Base-by-base conservation (phyloP, 2,113 vertebrate species). In the Grus americana region DNA sequence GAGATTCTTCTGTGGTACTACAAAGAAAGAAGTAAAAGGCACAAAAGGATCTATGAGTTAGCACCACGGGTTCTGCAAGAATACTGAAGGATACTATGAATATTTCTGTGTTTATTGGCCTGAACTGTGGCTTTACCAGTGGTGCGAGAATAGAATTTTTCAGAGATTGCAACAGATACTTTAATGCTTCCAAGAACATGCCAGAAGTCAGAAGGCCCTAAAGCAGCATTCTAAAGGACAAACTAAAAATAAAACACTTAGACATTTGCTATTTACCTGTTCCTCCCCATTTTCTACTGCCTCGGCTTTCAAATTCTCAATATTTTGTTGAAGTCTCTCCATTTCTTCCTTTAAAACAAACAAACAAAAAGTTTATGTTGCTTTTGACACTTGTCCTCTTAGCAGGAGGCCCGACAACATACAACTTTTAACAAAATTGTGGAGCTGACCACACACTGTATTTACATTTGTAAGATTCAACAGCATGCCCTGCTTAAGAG, bases 301-400 rank as follows among this genome's bases (percentile, higher is more conserved):
- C 57, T 98, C 98, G 2, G 97, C 94, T 97, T 99, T 99, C 70
- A 99, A 82, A 93, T 90, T 98, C 94, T 99, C 98, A 57, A 99
- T 99, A 84, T 97, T 98, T 97, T 98, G 98, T 96, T 99, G 99
- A 40, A 99, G 98, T 38, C 99, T 98, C 24, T 96, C 40, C 99
- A 99, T 99, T 97, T 99, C 99, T 94, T 99, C 99, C 99, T 99
- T 95, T 58, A 96, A 96, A 95, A 84, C 13, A 95, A 88, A 34
- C 15, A 58, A 34, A 71, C 42, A 13, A 38, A n/a, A 30, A 79
- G 34, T 24, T 63, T 29, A 32, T 6, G 11, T 46, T 67, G 38
- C 24, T 83, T 89, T 92, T 49, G 23, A 94, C 42, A 83, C 3
- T 6, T 19, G 6, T 24, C 34, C 47, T 80, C 27, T 59, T 55